Evolutionary conservation across 2,888 invertebrate species (phyloP).

Genomic region (Sericinus montela): DNA sequence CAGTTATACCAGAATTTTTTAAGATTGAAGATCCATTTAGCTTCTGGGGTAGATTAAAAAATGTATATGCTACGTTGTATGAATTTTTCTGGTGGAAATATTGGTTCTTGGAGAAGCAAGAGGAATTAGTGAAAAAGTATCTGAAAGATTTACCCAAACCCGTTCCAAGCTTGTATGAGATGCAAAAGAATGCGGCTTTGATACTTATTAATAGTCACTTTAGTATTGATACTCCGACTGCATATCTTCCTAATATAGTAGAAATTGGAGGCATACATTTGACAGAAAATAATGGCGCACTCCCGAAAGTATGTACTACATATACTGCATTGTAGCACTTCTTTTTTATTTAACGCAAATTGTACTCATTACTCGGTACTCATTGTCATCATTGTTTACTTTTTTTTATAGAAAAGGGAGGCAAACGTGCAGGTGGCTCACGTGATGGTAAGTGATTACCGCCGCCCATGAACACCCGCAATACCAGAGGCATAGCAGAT

Average conservation of each 20-base stretch:
- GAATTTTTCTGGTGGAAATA: slow-evolving; percentile 62
- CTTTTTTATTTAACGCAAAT: too few species aligned
- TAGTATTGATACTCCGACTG: slow-evolving; percentile 63
- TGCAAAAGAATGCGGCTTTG: slow-evolving; percentile 60
- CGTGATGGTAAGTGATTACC: too few species aligned
- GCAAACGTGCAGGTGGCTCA: too few species aligned
- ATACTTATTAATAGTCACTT: slow-evolving; percentile 72
- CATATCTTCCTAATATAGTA: slow-evolving; percentile 75
- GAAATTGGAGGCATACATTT: slow-evolving; percentile 80
- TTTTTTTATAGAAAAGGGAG: too few species aligned
- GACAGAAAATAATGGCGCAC: slow-evolving; percentile 39
- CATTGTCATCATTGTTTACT: too few species aligned
- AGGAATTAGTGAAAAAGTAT: slow-evolving; percentile 52
- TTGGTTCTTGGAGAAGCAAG: slow-evolving; percentile 57
- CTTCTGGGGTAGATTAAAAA: slow-evolving; percentile 71
- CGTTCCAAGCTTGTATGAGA: slow-evolving; percentile 55
- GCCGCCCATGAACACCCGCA: too few species aligned
- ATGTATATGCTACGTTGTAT: slow-evolving; percentile 60
- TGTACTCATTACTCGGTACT: too few species aligned
- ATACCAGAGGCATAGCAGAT: too few species aligned
- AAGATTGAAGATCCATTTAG: slow-evolving; percentile 64
- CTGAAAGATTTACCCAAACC: slow-evolving; percentile 50
- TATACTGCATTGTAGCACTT: too few species aligned
- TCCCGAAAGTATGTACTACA: slow-evolving; percentile 45
- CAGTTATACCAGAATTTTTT: slow-evolving; percentile 56